A percentile compares a stretch with the other conserved stretches of the same genome.
Conservation (phyloP, 2,113 vertebrate species). For the Lipophrys pholis region DNA sequence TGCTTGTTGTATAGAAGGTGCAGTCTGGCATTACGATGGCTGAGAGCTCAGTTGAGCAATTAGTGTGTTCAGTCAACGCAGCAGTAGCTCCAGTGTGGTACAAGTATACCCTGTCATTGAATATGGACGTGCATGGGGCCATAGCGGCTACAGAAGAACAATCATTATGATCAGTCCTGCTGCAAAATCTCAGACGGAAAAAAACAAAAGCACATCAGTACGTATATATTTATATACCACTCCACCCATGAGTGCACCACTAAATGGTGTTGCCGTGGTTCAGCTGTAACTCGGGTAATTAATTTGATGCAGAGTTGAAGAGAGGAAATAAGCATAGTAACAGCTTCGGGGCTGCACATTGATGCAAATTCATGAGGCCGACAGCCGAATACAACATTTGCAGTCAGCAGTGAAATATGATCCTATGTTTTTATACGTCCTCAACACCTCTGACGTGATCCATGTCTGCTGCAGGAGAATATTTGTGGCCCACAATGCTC, state of each 20-base stretch:
- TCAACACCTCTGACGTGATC: neutral
- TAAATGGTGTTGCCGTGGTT: constrained; percentile 33
- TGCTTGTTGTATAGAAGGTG: constrained; percentile 33
- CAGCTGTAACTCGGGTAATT: constrained; percentile 40
- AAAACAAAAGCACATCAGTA: neutral
- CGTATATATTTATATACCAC: constrained; percentile 3
- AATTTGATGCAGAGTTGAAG: constrained; percentile 28
- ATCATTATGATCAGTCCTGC: neutral
- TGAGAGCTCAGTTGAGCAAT: constrained; percentile 44
- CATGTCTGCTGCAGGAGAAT: neutral
- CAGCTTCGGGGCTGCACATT: constrained; percentile 10
- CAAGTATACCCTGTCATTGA: constrained; percentile 42
- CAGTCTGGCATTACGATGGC: constrained; percentile 29
- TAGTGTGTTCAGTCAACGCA: constrained; percentile 50
- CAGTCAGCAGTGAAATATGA: neutral
- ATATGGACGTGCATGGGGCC: constrained; percentile 27
- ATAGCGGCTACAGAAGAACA: constrained; percentile 12
- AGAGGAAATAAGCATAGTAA: constrained; percentile 31
- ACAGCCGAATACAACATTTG: constrained; percentile 17
- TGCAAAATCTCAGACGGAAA: neutral
- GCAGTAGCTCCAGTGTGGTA: constrained; percentile 31
- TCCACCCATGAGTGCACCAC: constrained; percentile 15
- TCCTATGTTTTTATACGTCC: neutral
- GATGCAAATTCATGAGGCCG: constrained; percentile 17
- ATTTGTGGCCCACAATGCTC: neutral